phyloP scores from a whole-genome alignment of 2,797 vertebrate species.

The Crenichthys baileyi region DNA sequence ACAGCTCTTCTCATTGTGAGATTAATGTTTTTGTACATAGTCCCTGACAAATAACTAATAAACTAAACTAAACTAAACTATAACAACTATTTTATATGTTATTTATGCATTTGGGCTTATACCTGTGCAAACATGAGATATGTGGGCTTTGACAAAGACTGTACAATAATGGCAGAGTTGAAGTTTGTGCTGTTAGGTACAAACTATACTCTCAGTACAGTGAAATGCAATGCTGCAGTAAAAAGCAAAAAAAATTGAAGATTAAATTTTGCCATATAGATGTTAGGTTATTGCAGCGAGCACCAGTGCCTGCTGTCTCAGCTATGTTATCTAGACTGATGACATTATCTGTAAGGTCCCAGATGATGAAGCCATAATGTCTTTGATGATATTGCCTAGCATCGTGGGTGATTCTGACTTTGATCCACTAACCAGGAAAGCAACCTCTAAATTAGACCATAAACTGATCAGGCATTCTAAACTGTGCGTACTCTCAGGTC shows the following conservation, averaged over 20 bases:
- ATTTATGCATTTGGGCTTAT: background rate
- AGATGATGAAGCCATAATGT: background rate
- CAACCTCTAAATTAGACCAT: background rate
- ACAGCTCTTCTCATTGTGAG: too few relatives aligned
- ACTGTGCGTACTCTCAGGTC: background rate
- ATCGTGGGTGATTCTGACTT: background rate
- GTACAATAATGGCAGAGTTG: background rate
- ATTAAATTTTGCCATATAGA: background rate
- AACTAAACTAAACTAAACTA: too few relatives aligned
- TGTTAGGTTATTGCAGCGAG: background rate
- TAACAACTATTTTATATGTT: too few relatives aligned
- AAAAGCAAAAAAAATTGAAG: background rate
- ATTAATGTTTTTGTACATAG: too few relatives aligned
- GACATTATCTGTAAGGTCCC: conserved; percentile 2
- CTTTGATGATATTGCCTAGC: background rate
- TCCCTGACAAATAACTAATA: too few relatives aligned
- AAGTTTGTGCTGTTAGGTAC: background rate
- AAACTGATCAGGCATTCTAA: background rate
- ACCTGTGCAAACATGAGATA: background rate
- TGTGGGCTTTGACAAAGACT: background rate
- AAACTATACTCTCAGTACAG: background rate
- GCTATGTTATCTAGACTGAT: background rate
- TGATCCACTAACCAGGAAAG: background rate
- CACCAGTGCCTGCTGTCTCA: background rate
- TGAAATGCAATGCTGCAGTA: background rate